Conservation (phyloP, 2,888 invertebrate species). For the Hydropsyche betteni region DNA sequence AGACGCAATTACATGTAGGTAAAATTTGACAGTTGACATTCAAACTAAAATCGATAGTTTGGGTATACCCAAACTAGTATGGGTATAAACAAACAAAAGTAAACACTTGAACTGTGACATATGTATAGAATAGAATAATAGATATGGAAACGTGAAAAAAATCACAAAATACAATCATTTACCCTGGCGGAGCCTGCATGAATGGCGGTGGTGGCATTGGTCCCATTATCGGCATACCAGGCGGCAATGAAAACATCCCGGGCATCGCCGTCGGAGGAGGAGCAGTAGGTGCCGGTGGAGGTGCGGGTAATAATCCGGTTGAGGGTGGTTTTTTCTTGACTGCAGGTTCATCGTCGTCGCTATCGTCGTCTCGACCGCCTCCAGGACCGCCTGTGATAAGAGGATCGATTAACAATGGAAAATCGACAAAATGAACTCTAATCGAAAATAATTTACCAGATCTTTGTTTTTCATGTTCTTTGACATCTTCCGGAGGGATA, state of each 20-base stretch:
- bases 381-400: conserved; percentile 38
- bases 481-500: conserved; percentile 93
- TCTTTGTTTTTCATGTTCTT: conserved; percentile 92
- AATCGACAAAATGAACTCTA: not conserved
- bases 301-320: conserved; percentile 55
- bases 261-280: conserved; percentile 65
- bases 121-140: too few relatives aligned
- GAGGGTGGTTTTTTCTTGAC: conserved; percentile 70
- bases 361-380: conserved; percentile 74
- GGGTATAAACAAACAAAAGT: too few relatives aligned
- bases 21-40: too few relatives aligned
- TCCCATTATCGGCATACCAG: conserved; percentile 75
- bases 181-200: conserved; percentile 73
- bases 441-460: conserved; percentile 59
- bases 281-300: conserved; percentile 54
- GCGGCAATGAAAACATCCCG: conserved; percentile 70
- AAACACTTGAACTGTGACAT: too few relatives aligned
- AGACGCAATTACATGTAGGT: too few relatives aligned
- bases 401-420: not conserved
- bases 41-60: too few relatives aligned
- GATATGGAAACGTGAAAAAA: not conserved
- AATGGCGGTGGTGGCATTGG: conserved; percentile 77
- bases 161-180: conserved; percentile 51
- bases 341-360: conserved; percentile 85
- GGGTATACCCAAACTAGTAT: too few relatives aligned